phyloP scores from a whole-genome alignment of 1,140 invertebrate species.

The Leptonema lineaticorne region DNA sequence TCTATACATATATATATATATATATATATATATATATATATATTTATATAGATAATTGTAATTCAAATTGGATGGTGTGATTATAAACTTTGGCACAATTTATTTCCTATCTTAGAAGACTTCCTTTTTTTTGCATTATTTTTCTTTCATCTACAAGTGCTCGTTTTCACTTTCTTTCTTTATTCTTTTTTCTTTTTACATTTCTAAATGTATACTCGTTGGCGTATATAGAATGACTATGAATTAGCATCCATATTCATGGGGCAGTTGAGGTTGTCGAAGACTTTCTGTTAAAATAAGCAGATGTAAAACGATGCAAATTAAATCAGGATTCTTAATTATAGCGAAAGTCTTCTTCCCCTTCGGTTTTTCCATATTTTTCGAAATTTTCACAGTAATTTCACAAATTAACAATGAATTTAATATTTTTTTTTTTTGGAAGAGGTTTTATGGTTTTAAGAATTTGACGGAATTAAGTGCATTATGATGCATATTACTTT shows the following conservation, averaged over 20 bases:
- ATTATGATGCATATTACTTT: too few species aligned
- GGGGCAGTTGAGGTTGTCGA: background rate
- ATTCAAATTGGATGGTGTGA: too few species aligned
- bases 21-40: too few species aligned
- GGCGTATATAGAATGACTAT: slow-evolving; percentile 9
- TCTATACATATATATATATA: too few species aligned
- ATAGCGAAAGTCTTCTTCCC: slow-evolving; percentile 16
- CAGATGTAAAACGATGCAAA: slow-evolving; percentile 37
- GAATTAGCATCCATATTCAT: slow-evolving; percentile 36
- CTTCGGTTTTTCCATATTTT: background rate
- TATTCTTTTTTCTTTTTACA: background rate
- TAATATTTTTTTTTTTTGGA: background rate
- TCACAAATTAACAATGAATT: slow-evolving; percentile 19
- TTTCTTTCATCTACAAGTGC: too few species aligned
- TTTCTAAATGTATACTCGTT: too few species aligned
- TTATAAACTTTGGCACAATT: too few species aligned
- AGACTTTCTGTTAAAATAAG: slow-evolving; percentile 6
- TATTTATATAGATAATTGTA: too few species aligned
- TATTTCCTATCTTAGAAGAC: too few species aligned
- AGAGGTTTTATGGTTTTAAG: too few species aligned
- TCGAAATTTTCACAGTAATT: slow-evolving; percentile 16
- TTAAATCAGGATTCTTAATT: slow-evolving; percentile 30
- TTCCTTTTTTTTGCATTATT: too few species aligned
- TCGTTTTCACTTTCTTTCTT: background rate
- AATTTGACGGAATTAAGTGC: too few species aligned